These are phyloP conservation scores for Penaeus chinensis DNA, from an alignment of 1,140 invertebrate species.

Conservation along the genomic window DNA sequence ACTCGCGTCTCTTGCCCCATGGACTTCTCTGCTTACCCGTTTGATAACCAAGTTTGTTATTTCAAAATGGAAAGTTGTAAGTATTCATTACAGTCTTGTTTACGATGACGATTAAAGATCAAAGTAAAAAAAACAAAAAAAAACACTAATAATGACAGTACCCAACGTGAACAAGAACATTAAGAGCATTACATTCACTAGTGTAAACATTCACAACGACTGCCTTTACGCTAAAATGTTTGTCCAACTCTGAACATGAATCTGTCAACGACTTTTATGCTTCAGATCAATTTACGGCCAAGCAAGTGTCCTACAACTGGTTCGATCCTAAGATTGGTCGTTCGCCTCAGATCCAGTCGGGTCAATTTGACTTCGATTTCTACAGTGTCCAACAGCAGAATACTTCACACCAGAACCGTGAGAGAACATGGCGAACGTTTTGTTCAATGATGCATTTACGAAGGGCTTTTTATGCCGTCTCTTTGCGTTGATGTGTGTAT, in stretches of 20 bases:
- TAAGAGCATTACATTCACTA: too few relatives aligned
- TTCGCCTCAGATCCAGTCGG: slow-evolving; percentile 1
- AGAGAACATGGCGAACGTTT: too few relatives aligned
- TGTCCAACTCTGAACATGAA: too few relatives aligned
- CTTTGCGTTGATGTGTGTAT: too few relatives aligned
- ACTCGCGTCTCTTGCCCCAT: slow-evolving; percentile 51
- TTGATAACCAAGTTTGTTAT: slow-evolving; percentile 51
- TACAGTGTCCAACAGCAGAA: slow-evolving; percentile 43
- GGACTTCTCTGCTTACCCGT: slow-evolving; percentile 58
- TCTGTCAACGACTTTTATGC: background rate
- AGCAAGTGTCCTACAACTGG: slow-evolving; percentile 43
- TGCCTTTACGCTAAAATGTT: too few relatives aligned
- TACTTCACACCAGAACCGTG: slow-evolving; percentile 18
- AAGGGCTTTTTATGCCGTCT: too few relatives aligned
- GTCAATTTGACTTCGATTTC: slow-evolving; percentile 49
- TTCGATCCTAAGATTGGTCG: slow-evolving; percentile 9
- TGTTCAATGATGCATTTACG: too few relatives aligned
- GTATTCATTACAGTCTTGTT: background rate
- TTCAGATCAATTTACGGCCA: slow-evolving; percentile 44
- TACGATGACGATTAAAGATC: too few relatives aligned
- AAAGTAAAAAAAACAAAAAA: too few relatives aligned
- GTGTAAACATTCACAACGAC: too few relatives aligned
- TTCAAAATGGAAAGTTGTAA: slow-evolving; percentile 59
- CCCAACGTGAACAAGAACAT: too few relatives aligned
- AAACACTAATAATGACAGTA: too few relatives aligned